Percentiles rank a stretch among this genome's conserved stretches.
These are phyloP conservation scores for Macrotis lagotis DNA, from an alignment of 2,113 vertebrate genomes.

Conservation along the genomic window DNA sequence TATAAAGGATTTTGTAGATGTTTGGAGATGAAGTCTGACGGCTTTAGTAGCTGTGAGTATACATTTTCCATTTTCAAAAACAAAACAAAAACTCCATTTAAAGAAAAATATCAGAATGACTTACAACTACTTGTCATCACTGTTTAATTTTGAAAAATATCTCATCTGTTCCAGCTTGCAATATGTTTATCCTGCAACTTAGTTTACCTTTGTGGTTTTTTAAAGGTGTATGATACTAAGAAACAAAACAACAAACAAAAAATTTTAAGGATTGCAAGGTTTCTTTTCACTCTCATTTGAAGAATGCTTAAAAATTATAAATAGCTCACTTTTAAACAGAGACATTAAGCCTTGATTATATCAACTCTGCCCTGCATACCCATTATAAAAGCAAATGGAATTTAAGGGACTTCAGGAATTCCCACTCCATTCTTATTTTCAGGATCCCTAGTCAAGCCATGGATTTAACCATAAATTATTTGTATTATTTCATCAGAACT, in stretches of 20 bases:
- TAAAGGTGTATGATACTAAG: slow-evolving; percentile 42
- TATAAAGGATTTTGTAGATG: background rate
- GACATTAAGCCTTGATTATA: slow-evolving; percentile 59
- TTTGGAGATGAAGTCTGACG: slow-evolving; percentile 40
- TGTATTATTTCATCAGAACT: slow-evolving; percentile 82
- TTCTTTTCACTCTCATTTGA: slow-evolving; percentile 50
- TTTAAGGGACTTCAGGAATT: slow-evolving; percentile 84
- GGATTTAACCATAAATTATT: slow-evolving; percentile 92
- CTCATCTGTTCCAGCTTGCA: slow-evolving; percentile 64
- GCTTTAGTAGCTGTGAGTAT: slow-evolving; percentile 41
- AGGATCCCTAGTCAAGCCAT: slow-evolving; percentile 89
- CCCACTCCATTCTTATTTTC: slow-evolving; percentile 88
- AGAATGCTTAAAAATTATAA: slow-evolving; percentile 68
- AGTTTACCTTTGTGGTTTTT: slow-evolving; percentile 57
- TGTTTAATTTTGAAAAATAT: slow-evolving; percentile 74
- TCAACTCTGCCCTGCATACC: slow-evolving; percentile 67
- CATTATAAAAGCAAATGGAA: slow-evolving; percentile 73
- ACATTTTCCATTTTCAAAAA: slow-evolving; percentile 55
- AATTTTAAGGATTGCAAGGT: slow-evolving; percentile 43
- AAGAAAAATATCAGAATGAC: slow-evolving; percentile 43
- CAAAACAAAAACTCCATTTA: slow-evolving; percentile 40
- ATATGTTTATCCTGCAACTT: slow-evolving; percentile 54
- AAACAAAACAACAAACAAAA: background rate
- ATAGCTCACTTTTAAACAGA: slow-evolving; percentile 59
- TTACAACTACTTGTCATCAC: slow-evolving; percentile 57